These are phyloP conservation scores for Rhinichthys klamathensis DNA, from an alignment of 2,113 vertebrate species.

Conservation along the genomic window DNA sequence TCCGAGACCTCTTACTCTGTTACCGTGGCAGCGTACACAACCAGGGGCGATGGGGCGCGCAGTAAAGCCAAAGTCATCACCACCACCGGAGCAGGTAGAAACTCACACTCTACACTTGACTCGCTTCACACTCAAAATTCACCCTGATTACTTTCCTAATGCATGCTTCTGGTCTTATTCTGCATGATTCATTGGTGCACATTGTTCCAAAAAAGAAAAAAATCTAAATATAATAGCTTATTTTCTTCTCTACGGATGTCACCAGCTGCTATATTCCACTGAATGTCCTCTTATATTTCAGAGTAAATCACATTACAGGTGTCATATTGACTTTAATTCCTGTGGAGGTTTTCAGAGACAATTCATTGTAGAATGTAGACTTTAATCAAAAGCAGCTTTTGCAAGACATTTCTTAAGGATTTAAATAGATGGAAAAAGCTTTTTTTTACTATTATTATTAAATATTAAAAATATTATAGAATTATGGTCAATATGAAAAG, in stretches of 20 bases:
- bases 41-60: conserved; percentile 94
- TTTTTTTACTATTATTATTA: not conserved
- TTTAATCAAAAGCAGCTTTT: conserved; percentile 19
- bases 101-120: not conserved
- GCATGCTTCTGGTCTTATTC: not conserved
- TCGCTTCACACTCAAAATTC: not conserved
- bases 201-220: not conserved
- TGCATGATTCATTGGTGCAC: not conserved
- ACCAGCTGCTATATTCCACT: not conserved
- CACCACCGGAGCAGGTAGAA: conserved; percentile 90
- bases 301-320: not conserved
- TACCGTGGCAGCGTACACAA: conserved; percentile 95
- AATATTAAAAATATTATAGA: not conserved
- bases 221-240: not conserved
- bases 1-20: conserved; percentile 95
- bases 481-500: not conserved
- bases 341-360: not conserved
- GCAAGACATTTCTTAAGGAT: not conserved
- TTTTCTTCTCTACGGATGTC: not conserved
- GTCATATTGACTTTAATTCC: not conserved
- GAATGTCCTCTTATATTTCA: not conserved
- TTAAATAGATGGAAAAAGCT: not conserved
- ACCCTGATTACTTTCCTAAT: not conserved
- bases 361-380: not conserved
- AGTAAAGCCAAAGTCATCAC: conserved; percentile 95